phyloP scores from a whole-genome alignment of 2,797 vertebrate species.

The Periophthalmus magnuspinnatus region DNA sequence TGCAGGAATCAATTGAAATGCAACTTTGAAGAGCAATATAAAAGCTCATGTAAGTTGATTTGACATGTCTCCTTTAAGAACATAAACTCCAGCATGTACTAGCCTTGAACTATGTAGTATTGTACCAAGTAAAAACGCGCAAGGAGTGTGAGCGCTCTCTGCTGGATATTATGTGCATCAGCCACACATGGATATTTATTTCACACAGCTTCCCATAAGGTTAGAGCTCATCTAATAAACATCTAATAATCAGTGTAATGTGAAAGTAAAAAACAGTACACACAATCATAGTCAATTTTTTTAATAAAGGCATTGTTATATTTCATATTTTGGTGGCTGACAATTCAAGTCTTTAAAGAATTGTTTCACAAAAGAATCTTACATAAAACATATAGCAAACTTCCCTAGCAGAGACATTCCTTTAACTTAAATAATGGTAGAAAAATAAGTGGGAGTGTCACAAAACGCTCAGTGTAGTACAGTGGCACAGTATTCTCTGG shows the following conservation, averaged over 20 bases:
- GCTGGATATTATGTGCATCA: constrained; percentile 17
- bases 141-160: constrained; percentile 33
- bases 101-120: no score
- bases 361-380: constrained; percentile 73
- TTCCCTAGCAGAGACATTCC: constrained; percentile 62
- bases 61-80: no score
- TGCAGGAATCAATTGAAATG: no score
- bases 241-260: not conserved
- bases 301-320: constrained; percentile 69
- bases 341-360: constrained; percentile 79
- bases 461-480: constrained; percentile 57
- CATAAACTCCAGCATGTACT: no score
- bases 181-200: no score
- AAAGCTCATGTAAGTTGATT: no score
- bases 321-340: constrained; percentile 70
- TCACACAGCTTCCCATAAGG: no score
- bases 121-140: no score
- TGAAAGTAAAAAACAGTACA: not conserved
- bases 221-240: no score
- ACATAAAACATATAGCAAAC: constrained; percentile 63
- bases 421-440: constrained; percentile 77
- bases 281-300: constrained; percentile 23
- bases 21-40: no score
- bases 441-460: constrained; percentile 76
- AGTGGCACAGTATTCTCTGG: constrained; percentile 68